Base-by-base conservation (phyloP, 2,113 vertebrate species). In the Rhinolophus ferrumequinum region DNA sequence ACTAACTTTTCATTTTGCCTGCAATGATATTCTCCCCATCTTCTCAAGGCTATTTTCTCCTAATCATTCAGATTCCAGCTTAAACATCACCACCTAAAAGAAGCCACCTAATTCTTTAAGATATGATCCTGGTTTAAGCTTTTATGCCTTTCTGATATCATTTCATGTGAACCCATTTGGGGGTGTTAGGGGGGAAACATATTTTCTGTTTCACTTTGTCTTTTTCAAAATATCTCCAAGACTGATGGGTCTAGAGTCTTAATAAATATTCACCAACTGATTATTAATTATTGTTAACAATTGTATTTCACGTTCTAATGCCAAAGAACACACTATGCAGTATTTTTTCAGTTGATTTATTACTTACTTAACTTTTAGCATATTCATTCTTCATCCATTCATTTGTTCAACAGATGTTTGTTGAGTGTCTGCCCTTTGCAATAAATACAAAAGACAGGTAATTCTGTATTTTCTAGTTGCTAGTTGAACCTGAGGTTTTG, bases 1-100 rank as follows among this genome's bases (percentile, higher is more conserved):
- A 62, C 15, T 93, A 80, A 58, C 24, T 81, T 93, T 69, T 80
- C 50, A 54, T 82, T 85, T 73, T 90, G 16, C 10, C 58, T 76
- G n/a, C 82, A 18, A 47, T 67, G 1, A 33, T 95, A 44, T 56
- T 64, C 13, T 60, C 8, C 3, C 8, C 81, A 21, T n/a, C 9
- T 62, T 86, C 35, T 3, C 54, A 26, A 54, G 22, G 18, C 16
- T 75, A 54, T 90, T 95, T 93, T 86, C 60, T 90, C 22, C 50
- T 81, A 54, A 67, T 83, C 56, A 47, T 60, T 90, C 21, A 81
- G 14, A 35, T 22, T 62, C 6, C 21, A 82, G 11, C 12, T 76
- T 75, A 62, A 62, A 33, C 28, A 4, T 81, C 58, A 90, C 7
- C 26, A 75, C 22, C 2, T 87, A 52, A 79, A 69, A 81, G 19